A percentile compares a stretch with the other conserved stretches of the same genome.
Conservation (phyloP, 2,797 vertebrate genomes). For the Acipenser transmontanus region DNA sequence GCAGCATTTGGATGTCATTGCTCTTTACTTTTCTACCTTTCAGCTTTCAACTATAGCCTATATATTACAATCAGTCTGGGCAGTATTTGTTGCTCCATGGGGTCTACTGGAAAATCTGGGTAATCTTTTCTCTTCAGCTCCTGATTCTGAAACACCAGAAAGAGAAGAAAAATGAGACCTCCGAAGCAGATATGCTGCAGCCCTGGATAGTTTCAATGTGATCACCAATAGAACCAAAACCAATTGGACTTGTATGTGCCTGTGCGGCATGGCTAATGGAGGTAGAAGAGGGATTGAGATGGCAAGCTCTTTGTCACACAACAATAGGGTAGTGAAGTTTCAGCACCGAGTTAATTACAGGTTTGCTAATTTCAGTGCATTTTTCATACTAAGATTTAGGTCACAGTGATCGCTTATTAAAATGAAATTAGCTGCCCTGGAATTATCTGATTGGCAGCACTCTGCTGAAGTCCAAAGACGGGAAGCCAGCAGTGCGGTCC, state of each 20-base stretch:
- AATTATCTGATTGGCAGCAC: too few relatives aligned
- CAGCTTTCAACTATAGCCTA: background rate
- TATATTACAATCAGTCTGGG: background rate
- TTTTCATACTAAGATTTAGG: too few relatives aligned
- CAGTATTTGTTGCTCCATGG: background rate
- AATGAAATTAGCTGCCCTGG: too few relatives aligned
- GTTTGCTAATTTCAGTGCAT: background rate
- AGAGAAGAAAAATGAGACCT: conserved; percentile 4
- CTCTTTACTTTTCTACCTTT: background rate
- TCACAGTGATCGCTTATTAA: too few relatives aligned
- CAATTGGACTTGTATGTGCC: background rate
- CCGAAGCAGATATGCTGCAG: conserved; percentile 8
- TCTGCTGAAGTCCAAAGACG: too few relatives aligned
- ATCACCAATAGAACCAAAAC: background rate
- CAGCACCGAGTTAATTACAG: conserved; percentile 17
- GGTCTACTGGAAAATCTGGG: background rate
- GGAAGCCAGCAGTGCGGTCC: too few relatives aligned
- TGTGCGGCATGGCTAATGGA: background rate
- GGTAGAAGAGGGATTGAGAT: background rate
- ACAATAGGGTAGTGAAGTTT: background rate
- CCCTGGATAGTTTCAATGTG: conserved; percentile 12
- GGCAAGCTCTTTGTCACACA: background rate
- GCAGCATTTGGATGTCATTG: background rate
- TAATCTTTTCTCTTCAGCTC: conserved; percentile 6
- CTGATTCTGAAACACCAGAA: background rate